These are phyloP conservation scores for Microcebus tavaratra DNA, from an alignment of 2,113 vertebrate species.

Conservation along the genomic window DNA sequence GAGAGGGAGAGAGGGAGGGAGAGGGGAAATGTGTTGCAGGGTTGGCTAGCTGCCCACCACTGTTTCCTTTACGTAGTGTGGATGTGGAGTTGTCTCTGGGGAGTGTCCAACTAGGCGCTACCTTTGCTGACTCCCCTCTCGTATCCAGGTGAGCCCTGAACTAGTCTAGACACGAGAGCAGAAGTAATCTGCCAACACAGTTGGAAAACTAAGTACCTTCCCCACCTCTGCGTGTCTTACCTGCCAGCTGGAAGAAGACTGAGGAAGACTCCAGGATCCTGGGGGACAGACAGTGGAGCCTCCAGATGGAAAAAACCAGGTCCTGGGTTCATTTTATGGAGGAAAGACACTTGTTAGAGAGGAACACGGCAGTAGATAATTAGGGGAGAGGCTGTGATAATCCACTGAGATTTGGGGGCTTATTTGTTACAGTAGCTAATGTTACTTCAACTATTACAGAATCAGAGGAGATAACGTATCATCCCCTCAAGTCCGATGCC, in stretches of 20 bases:
- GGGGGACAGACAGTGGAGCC: not conserved
- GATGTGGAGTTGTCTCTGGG: not conserved
- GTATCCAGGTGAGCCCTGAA: not conserved
- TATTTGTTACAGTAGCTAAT: not conserved
- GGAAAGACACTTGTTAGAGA: not conserved
- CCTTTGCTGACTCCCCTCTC: not conserved
- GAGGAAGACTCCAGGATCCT: not conserved
- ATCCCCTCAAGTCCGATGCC: not conserved
- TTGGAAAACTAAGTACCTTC: not conserved
- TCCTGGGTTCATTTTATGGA: not conserved
- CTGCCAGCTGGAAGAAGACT: not conserved
- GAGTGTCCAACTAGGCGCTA: not conserved
- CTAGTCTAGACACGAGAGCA: not conserved
- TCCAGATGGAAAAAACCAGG: not conserved
- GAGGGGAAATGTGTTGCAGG: no score
- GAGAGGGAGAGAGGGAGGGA: not conserved
- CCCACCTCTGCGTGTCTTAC: not conserved
- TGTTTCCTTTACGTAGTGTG: not conserved
- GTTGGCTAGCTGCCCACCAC: no score
- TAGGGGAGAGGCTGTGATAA: not conserved
- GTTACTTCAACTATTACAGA: not conserved
- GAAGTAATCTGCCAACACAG: not conserved
- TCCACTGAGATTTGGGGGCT: not conserved
- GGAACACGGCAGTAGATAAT: not conserved
- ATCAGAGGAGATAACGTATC: not conserved